These are phyloP conservation scores for Andrena praecox DNA, from an alignment of 2,888 invertebrate genomes.

Conservation along the genomic window DNA sequence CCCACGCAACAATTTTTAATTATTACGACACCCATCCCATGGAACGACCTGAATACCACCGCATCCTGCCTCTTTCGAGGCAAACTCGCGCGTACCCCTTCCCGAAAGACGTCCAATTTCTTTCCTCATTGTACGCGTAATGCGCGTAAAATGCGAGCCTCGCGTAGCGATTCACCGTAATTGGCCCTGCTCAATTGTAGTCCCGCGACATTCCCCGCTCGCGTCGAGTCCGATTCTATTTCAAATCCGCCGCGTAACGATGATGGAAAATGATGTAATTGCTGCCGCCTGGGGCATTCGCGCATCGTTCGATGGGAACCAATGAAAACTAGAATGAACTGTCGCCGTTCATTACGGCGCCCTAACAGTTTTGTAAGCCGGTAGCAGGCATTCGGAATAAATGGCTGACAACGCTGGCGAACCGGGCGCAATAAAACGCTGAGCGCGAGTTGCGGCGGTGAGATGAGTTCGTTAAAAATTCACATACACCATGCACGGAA, in stretches of 20 bases:
- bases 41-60: constrained; percentile 22
- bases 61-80: constrained; percentile 3
- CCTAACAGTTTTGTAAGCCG: background rate
- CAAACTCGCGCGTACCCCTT: background rate
- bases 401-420: constrained; percentile 12
- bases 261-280: constrained; percentile 32
- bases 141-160: constrained; percentile 2
- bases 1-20: constrained; percentile 55
- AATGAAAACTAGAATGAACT: no score
- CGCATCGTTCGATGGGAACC: background rate
- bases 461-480: constrained; percentile 36
- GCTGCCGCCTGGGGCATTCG: background rate
- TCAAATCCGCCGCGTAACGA: background rate
- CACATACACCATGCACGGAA: constrained; percentile 9
- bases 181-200: constrained; percentile 5
- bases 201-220: background rate
- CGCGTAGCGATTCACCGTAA: background rate
- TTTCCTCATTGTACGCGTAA: background rate
- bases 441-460: background rate
- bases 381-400: background rate
- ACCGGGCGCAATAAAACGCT: background rate
- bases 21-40: constrained; percentile 38
- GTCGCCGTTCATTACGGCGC: constrained; percentile 7
- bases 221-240: background rate
- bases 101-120: background rate